Evolutionary conservation across 2,888 invertebrate genomes (phyloP).

Genomic region (Oscheius onirici): DNA sequence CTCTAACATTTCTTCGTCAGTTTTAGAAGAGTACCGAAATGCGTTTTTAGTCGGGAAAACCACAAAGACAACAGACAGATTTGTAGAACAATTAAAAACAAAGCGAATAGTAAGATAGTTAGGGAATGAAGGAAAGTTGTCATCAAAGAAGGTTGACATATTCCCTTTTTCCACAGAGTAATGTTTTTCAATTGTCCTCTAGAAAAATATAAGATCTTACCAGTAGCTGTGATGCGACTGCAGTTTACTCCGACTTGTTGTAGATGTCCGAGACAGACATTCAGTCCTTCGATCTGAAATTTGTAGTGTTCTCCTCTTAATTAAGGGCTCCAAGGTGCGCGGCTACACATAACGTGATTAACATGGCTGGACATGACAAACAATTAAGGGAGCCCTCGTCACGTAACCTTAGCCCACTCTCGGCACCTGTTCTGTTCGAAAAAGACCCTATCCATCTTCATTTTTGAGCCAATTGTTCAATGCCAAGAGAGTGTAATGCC

Average conservation of each 20-base stretch:
- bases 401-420: not conserved
- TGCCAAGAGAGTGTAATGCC: conserved; percentile 6
- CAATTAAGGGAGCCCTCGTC: conserved; percentile 7
- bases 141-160: no score
- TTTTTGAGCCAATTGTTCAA: conserved; percentile 13
- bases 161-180: no score
- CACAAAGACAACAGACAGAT: no score
- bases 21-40: no score
- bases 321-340: conserved; percentile 1
- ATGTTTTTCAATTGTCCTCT: no score
- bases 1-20: no score
- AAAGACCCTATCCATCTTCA: not conserved
- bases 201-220: conserved; percentile 46
- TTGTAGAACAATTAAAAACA: no score
- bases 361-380: conserved; percentile 27
- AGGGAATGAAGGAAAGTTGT: no score
- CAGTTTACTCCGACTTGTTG: conserved; percentile 59
- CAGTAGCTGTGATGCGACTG: conserved; percentile 53
- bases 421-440: not conserved
- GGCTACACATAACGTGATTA: conserved; percentile 24
- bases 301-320: not conserved
- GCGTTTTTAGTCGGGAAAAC: no score
- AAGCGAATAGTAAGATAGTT: no score
- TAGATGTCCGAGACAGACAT: conserved; percentile 56
- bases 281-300: conserved; percentile 54